Base-by-base conservation (phyloP, 2,797 vertebrate genomes). In the Phrynocephalus guinanensis region DNA sequence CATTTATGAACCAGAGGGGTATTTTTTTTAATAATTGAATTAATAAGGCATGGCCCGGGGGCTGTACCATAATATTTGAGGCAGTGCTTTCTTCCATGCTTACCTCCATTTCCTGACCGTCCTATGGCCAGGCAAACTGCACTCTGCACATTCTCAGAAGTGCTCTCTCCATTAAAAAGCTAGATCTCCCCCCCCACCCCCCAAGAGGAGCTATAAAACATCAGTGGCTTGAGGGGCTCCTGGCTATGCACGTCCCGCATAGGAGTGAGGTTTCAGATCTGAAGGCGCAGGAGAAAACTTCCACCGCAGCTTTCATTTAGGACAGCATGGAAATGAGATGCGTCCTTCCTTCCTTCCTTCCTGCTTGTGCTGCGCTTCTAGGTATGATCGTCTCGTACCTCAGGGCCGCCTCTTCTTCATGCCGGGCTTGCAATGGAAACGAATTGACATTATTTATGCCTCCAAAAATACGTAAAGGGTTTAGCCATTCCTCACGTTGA, bases 401-500 rank as follows among this genome's bases (percentile, higher is more conserved):
- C 73, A 38, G 60, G 71, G 63, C 44, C 22, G 80, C 73, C 24
- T 82, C 63, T 82, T 52, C 71, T 38, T 30, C n/a, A 33, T 22
- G 28, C n/a, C 83, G 16, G 1, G 38, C 48, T 52, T 44, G 38
- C 24, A 50, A 15, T 84, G 91, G 79, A 92, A 92, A 91, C 72
- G 76, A 71, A 83, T 85, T 70, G 87, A 83, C 88, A 72, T 86
- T 88, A 91, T 90, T 90, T 90, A 91, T 92, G 85, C 85, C 89
- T 30, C 67, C 83, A 83, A 67, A 94, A 91, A 89, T 81, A 92
- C 94, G 93, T 92, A 85, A 92, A 91, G 89, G 94, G 89, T 91
- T 93, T 88, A 93, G 70, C 90, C 91, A 84, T 94, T 95, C 92
- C 87, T 90, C 89, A 93, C 81, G 92, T 91, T 90, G 91, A 92